Conservation (phyloP, 2,113 vertebrate species). For the Mola mola region DNA sequence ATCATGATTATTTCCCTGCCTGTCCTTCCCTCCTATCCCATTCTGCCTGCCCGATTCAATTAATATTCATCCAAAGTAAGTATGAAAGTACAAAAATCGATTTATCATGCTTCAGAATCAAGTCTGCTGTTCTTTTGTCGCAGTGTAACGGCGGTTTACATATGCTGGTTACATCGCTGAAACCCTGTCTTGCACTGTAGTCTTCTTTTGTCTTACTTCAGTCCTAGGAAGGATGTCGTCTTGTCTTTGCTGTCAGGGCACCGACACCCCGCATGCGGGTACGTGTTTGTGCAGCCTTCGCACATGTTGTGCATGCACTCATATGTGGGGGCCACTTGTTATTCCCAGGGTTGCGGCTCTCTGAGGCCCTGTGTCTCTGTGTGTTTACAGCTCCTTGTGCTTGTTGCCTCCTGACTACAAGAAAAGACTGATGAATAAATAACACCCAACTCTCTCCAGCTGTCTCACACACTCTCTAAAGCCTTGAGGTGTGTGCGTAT, state of each 20-base stretch:
- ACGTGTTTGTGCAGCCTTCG: slow-evolving; percentile 55
- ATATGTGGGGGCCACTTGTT: slow-evolving; percentile 78
- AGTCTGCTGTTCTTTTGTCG: slow-evolving; percentile 62
- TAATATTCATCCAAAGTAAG: slow-evolving; percentile 72
- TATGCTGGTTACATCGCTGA: slow-evolving; percentile 22
- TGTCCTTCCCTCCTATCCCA: slow-evolving; percentile 53
- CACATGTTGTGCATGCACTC: slow-evolving; percentile 37
- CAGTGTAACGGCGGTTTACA: slow-evolving; percentile 53
- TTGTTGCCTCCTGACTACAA: slow-evolving; percentile 82
- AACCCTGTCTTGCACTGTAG: slow-evolving; percentile 37
- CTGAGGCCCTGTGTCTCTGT: slow-evolving; percentile 68
- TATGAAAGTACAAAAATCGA: slow-evolving; percentile 78
- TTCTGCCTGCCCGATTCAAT: slow-evolving; percentile 68
- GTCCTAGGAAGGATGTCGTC: slow-evolving; percentile 60
- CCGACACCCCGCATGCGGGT: slow-evolving; percentile 43
- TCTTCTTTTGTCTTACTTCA: slow-evolving; percentile 56
- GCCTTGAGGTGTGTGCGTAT: slow-evolving; percentile 65
- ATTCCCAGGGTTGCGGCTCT: slow-evolving; percentile 80
- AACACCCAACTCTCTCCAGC: slow-evolving; percentile 78
- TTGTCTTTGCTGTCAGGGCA: slow-evolving; percentile 62
- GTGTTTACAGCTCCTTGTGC: slow-evolving; percentile 84
- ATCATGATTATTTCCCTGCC: slow-evolving; percentile 60
- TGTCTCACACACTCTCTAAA: slow-evolving; percentile 56
- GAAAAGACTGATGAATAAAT: slow-evolving; percentile 84
- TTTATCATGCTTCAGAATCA: slow-evolving; percentile 77